Percentiles rank a stretch among this genome's conserved stretches.
Evolutionary conservation across 2,888 invertebrate genomes (phyloP).

Genomic region (Phengaris alcon): DNA sequence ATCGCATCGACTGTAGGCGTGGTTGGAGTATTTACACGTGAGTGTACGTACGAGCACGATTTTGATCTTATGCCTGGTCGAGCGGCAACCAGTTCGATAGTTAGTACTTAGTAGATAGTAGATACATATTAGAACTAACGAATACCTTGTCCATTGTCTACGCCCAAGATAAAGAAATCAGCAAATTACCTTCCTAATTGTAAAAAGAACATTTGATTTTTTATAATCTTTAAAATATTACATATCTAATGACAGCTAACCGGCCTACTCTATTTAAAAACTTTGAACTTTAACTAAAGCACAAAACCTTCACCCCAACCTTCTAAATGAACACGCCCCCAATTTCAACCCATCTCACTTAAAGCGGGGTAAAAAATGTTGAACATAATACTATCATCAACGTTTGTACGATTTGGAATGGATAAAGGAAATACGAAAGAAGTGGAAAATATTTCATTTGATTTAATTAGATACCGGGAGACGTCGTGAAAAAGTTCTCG

Average conservation of each 20-base stretch:
- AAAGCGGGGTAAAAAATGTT: not conserved
- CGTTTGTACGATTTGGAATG: conserved; percentile 9
- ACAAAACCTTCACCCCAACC: not conserved
- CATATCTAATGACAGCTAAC: not conserved
- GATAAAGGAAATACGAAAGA: conserved; percentile 12
- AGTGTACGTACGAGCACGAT: too few species aligned
- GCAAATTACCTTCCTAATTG: not conserved
- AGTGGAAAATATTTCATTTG: conserved; percentile 26
- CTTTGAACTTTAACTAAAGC: not conserved
- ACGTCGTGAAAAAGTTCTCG: conserved; percentile 21
- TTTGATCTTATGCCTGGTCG: too few species aligned
- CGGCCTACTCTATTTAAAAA: too few species aligned
- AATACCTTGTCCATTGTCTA: too few species aligned
- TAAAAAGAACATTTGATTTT: not conserved
- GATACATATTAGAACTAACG: too few species aligned
- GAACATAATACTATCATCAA: conserved; percentile 7
- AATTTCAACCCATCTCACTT: not conserved
- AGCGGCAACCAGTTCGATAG: too few species aligned
- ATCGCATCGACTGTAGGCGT: too few species aligned
- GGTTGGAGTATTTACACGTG: too few species aligned
- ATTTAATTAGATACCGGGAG: conserved; percentile 26
- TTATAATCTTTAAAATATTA: not conserved
- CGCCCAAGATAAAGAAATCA: too few species aligned
- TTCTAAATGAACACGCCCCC: not conserved
- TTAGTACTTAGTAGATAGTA: too few species aligned